A percentile compares a stretch with the other conserved stretches of the same genome.
Evolutionary conservation across 2,888 invertebrate species (phyloP).

Genomic region (Lithodes maja): DNA sequence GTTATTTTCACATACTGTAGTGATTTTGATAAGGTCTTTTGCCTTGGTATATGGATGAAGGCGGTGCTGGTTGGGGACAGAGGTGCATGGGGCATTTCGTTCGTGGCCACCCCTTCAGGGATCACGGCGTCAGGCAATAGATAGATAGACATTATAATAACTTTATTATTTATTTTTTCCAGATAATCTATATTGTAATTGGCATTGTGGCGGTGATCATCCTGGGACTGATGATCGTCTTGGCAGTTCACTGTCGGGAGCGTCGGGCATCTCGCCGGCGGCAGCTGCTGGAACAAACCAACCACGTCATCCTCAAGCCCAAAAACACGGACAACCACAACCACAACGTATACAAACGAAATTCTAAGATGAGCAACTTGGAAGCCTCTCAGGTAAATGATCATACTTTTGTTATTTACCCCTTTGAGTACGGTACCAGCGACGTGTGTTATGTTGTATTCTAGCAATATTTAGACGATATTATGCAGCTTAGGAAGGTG

Average conservation of each 20-base stretch:
- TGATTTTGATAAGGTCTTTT: too few species aligned
- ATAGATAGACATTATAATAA: too few species aligned
- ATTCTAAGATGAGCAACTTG: slow-evolving; percentile 88
- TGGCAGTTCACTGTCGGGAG: slow-evolving; percentile 65
- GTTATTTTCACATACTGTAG: too few species aligned
- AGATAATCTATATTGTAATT: slow-evolving; percentile 69
- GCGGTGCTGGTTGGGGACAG: too few species aligned
- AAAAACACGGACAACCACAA: slow-evolving; percentile 70
- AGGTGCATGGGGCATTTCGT: too few species aligned
- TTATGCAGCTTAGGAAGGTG: too few species aligned
- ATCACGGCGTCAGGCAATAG: too few species aligned
- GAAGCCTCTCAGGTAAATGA: slow-evolving; percentile 79
- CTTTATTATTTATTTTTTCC: neutral
- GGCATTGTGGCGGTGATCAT: slow-evolving; percentile 62
- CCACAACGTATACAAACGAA: slow-evolving; percentile 77
- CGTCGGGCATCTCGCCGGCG: slow-evolving; percentile 57
- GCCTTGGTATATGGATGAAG: too few species aligned
- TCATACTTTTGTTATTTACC: slow-evolving; percentile 75
- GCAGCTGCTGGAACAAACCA: slow-evolving; percentile 63
- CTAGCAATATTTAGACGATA: too few species aligned
- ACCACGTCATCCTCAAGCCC: slow-evolving; percentile 65
- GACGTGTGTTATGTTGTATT: too few species aligned
- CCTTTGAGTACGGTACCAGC: neutral
- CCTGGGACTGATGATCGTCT: slow-evolving; percentile 58
- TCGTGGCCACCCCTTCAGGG: too few species aligned